Conservation (phyloP, 1,140 invertebrate species). For the Cheumatopsyche charites region DNA sequence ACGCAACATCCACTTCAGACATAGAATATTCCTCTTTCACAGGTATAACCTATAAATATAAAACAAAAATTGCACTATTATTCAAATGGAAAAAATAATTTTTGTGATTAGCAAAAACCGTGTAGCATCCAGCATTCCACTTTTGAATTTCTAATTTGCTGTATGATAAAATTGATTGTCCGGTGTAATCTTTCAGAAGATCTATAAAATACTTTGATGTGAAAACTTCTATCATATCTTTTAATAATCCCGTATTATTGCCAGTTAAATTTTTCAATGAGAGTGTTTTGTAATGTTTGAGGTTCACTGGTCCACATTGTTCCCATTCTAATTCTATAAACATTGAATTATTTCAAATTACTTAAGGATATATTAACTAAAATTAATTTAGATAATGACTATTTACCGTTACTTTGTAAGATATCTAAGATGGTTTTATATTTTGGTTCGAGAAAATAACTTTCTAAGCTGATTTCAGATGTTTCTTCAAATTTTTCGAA, state of each 20-base stretch:
- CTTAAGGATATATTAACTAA: no score
- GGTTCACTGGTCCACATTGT: conserved; percentile 66
- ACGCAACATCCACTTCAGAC: conserved; percentile 63
- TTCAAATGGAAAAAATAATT: neutral
- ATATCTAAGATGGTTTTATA: conserved; percentile 58
- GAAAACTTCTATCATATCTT: conserved; percentile 56
- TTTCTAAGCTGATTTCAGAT: conserved; percentile 64
- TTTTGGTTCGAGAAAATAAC: conserved; percentile 61
- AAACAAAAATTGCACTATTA: conserved; percentile 21
- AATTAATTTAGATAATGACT: no score
- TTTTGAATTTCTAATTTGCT: conserved; percentile 68
- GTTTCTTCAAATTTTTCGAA: conserved; percentile 64
- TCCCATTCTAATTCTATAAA: conserved; percentile 62
- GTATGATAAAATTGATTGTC: conserved; percentile 54
- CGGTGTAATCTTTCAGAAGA: conserved; percentile 69
- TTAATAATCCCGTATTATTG: conserved; percentile 51
- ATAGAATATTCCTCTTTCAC: conserved; percentile 57
- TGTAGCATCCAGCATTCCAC: conserved; percentile 70
- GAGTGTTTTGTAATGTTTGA: conserved; percentile 66
- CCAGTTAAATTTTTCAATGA: conserved; percentile 56
- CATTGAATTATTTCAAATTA: conserved; percentile 2
- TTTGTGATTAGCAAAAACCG: conserved; percentile 53
- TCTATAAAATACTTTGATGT: conserved; percentile 62
- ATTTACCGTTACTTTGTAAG: conserved; percentile 54
- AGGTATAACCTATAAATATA: conserved; percentile 54